Evolutionary conservation across 2,797 vertebrate genomes (phyloP).

Genomic region (Falco concolor): DNA sequence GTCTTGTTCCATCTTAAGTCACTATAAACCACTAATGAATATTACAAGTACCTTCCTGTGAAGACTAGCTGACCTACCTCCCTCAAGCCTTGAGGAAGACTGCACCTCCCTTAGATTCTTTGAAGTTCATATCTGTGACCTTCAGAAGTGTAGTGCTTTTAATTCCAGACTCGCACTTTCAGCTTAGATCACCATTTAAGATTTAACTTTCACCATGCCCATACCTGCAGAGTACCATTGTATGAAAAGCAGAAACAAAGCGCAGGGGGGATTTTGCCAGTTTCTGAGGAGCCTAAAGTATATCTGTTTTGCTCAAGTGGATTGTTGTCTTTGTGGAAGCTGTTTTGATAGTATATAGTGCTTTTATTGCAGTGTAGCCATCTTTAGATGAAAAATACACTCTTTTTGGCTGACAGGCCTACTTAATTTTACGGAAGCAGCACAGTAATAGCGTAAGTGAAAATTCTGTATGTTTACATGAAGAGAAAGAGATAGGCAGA

Average conservation of each 20-base stretch:
- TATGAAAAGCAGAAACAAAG: not conserved
- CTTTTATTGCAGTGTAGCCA: not conserved
- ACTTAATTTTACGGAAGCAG: not conserved
- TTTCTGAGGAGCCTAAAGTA: not conserved
- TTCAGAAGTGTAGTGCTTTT: not conserved
- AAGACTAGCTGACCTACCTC: not conserved
- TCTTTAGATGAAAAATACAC: not conserved
- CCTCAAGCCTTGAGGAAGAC: not conserved
- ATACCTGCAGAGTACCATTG: not conserved
- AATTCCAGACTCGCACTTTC: not conserved
- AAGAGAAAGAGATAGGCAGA: not conserved
- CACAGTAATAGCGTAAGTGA: not conserved
- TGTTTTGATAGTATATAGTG: not conserved
- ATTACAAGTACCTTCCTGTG: not conserved
- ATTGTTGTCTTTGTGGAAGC: not conserved
- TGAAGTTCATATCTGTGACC: not conserved
- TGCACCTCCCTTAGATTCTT: not conserved
- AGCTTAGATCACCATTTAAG: not conserved
- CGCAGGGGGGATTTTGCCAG: not conserved
- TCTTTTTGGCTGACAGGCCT: not conserved
- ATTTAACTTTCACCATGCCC: not conserved
- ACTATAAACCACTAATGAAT: slow-evolving; percentile 16
- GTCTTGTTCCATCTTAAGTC: not conserved
- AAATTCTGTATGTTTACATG: not conserved
- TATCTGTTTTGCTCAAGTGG: not conserved